Base-by-base conservation (phyloP, 1,140 invertebrate genomes). In the Ruditapes philippinarum region DNA sequence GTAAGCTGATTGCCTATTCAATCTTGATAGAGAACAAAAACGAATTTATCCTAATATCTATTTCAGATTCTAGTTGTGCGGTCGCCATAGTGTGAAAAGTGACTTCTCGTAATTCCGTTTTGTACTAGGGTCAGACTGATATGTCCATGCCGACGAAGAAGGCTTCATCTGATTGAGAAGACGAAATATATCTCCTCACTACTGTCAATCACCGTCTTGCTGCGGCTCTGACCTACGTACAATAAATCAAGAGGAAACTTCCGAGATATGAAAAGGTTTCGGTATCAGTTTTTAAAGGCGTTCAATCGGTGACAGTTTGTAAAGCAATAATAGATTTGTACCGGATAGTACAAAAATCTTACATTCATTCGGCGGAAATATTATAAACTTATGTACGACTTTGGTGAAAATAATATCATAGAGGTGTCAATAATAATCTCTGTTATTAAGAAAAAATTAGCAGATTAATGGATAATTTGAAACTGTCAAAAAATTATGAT, bases 191-290 rank as follows among this genome's bases (percentile, higher is more conserved):
- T 76, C 73, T 42, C 49, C 42, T 9, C 40, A 5, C 25, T 36
- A 22, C 17, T 31, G 73, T 76, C 73, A 76, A 76, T 76, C 73
- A 76, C n/a, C 9, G n/a, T 1, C 73, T 45, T 31, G 73, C 51
- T 51, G 42, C 11, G 5, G 25, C 19, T 76, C 36, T 76, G 42
- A 76, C 73, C 73, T 76, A 51, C 25, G 42, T 28, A 49, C 28
- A 76, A 76, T 76, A 76, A 76, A 76, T 76, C 73, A 76, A 76
- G 12, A 31, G 42, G 51, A 76, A 51, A 76, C 73, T 76, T 31
- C 38, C n/a, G 31, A 49, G 12, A 31, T 49, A 49, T 49, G 73
- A 76, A 76, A 73, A 76, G 73, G 25, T 45, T 73, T 51, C 38
- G 25, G 51, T 76, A 76, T 76, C 73, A 51, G 1, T 76, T 76